A percentile compares a stretch with the other conserved stretches of the same genome.
Evolutionary conservation across 2,888 invertebrate species (phyloP).

Genomic region (Spodoptera littoralis): DNA sequence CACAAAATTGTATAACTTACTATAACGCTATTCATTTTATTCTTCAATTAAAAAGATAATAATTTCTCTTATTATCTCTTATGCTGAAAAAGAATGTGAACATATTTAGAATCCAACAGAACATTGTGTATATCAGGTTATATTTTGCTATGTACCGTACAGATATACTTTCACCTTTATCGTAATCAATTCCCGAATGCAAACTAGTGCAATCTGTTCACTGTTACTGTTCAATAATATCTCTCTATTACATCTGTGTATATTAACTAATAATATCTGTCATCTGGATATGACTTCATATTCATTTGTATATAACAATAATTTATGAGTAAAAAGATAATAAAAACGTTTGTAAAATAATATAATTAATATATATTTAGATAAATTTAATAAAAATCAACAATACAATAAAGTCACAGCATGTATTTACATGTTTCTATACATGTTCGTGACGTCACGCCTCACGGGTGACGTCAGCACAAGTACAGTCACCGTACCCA

Average conservation of each 20-base stretch:
- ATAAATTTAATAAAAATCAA: conserved; percentile 74
- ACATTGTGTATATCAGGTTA: conserved; percentile 57
- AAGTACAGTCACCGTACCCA: conserved; percentile 76
- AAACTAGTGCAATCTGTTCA: conserved; percentile 72
- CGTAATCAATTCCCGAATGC: conserved; percentile 83
- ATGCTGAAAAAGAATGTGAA: conserved; percentile 68
- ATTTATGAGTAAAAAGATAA: conserved; percentile 59
- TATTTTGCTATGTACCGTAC: conserved; percentile 63
- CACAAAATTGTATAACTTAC: conserved; percentile 85
- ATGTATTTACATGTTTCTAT: conserved; percentile 72
- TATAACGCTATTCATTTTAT: conserved; percentile 73
- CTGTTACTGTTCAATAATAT: conserved; percentile 40
- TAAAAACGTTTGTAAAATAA: conserved; percentile 69
- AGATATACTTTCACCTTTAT: conserved; percentile 60
- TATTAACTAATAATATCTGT: conserved; percentile 73
- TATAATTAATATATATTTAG: conserved; percentile 64
- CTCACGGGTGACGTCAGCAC: conserved; percentile 63
- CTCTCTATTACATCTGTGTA: conserved; percentile 59
- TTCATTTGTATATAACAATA: conserved; percentile 76
- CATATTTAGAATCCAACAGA: conserved; percentile 55
- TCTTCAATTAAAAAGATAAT: conserved; percentile 75
- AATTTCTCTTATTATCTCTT: conserved; percentile 71
- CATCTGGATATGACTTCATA: conserved; percentile 80
- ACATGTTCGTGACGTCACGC: conserved; percentile 66
- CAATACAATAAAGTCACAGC: conserved; percentile 82